Evolutionary conservation across 1,140 invertebrate species (phyloP).

Genomic region (Mactra quadrangularis): DNA sequence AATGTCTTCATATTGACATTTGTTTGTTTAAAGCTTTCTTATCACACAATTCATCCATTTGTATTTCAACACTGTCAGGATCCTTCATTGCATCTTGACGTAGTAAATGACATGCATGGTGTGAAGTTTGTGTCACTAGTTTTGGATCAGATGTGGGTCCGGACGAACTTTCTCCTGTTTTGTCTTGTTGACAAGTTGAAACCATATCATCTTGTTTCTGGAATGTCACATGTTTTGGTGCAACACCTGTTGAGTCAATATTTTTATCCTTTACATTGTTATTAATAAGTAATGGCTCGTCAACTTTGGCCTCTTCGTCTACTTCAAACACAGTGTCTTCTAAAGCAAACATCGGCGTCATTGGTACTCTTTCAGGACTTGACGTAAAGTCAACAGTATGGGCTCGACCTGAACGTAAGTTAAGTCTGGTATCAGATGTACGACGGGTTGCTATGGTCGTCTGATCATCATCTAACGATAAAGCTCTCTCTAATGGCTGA

Average conservation of each 20-base stretch:
- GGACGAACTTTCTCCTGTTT: no score
- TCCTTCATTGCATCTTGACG: slow-evolving; percentile 38
- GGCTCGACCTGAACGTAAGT: slow-evolving; percentile 18
- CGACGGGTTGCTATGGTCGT: slow-evolving; percentile 2
- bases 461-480: slow-evolving; percentile 32
- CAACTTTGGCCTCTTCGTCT: slow-evolving; percentile 4
- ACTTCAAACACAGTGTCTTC: slow-evolving; percentile 43
- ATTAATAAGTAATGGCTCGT: neutral
- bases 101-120: slow-evolving; percentile 10
- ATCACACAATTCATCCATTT: slow-evolving; percentile 13
- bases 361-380: slow-evolving; percentile 13
- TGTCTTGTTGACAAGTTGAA: neutral
- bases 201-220: slow-evolving; percentile 20
- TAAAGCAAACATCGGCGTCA: slow-evolving; percentile 17
- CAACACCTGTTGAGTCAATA: neutral
- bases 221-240: slow-evolving; percentile 17
- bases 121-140: neutral
- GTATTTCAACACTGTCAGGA: slow-evolving; percentile 16
- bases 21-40: slow-evolving; percentile 1
- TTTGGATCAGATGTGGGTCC: neutral
- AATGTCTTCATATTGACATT: neutral
- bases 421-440: slow-evolving; percentile 30
- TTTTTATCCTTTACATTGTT: neutral
- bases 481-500: neutral
- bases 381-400: slow-evolving; percentile 19